phyloP scores from a whole-genome alignment of 2,888 invertebrate species.

The Cataglyphis altisquamis region DNA sequence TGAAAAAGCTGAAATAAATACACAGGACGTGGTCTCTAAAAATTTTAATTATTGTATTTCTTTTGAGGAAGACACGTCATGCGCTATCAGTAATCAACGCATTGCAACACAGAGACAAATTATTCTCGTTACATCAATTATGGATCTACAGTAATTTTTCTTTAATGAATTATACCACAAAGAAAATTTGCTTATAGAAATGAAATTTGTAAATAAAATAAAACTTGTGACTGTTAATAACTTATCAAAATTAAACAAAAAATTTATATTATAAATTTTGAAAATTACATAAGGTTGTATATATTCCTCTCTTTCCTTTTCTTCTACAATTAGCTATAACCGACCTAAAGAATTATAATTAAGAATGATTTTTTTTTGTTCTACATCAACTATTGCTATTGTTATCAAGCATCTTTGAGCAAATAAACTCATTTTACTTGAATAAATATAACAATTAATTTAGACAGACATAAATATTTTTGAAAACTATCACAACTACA shows the following conservation, averaged over 20 bases:
- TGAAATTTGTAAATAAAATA: background rate
- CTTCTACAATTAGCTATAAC: background rate
- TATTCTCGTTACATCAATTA: conserved; percentile 8
- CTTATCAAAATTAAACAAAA: background rate
- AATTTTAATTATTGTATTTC: conserved; percentile 75
- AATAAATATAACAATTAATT: conserved; percentile 7
- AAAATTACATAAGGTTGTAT: background rate
- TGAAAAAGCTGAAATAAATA: background rate
- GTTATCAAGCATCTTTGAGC: conserved; percentile 23
- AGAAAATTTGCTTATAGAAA: background rate
- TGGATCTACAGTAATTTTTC: background rate
- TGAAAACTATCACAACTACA: background rate
- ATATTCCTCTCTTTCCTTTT: background rate
- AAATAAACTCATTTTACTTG: conserved; percentile 24
- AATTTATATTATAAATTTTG: background rate
- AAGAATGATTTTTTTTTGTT: background rate
- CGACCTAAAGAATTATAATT: background rate
- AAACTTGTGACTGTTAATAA: background rate
- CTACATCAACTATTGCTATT: background rate
- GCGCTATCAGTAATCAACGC: conserved; percentile 61
- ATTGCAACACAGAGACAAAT: conserved; percentile 40
- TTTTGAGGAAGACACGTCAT: conserved; percentile 74
- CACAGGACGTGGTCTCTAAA: conserved; percentile 57
- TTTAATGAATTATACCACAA: conserved; percentile 5
- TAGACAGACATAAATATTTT: conserved; percentile 20